These are phyloP conservation scores for Drosophila formosana DNA, from an alignment of 2,888 invertebrate genomes.

Conservation along the genomic window DNA sequence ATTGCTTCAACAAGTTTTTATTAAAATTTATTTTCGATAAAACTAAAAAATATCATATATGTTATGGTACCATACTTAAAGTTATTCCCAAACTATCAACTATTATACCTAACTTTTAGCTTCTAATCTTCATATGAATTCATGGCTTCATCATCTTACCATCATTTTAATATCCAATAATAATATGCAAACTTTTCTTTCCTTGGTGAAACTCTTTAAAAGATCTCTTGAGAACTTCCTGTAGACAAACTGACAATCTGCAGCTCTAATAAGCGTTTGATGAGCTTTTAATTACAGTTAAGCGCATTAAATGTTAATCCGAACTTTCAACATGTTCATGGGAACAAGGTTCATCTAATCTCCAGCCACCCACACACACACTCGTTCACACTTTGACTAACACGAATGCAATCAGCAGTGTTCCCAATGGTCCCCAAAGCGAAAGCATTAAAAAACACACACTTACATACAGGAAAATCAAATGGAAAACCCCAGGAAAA, in stretches of 20 bases:
- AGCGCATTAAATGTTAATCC: conserved; percentile 20
- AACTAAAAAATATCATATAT: no score
- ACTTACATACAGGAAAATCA: conserved; percentile 10
- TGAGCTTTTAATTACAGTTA: conserved; percentile 14
- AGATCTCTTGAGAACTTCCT: neutral
- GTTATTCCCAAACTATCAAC: no score
- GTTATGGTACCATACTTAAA: no score
- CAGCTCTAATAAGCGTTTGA: neutral
- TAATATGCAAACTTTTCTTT: neutral
- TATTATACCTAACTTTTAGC: no score
- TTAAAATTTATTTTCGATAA: no score
- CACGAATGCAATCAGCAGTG: conserved; percentile 6
- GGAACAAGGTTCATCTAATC: conserved; percentile 11
- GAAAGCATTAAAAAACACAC: conserved; percentile 23
- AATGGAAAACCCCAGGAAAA: conserved; percentile 41
- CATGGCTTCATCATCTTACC: no score
- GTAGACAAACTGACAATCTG: neutral
- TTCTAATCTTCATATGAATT: no score
- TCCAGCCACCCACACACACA: conserved; percentile 18
- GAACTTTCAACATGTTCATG: conserved; percentile 18
- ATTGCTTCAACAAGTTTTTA: no score
- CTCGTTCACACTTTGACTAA: neutral
- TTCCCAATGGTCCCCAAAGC: conserved; percentile 42
- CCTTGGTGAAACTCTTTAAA: neutral
- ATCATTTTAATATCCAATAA: neutral